Conservation (phyloP, 1,140 invertebrate species). For the Caenorhabditis tropicalis region DNA sequence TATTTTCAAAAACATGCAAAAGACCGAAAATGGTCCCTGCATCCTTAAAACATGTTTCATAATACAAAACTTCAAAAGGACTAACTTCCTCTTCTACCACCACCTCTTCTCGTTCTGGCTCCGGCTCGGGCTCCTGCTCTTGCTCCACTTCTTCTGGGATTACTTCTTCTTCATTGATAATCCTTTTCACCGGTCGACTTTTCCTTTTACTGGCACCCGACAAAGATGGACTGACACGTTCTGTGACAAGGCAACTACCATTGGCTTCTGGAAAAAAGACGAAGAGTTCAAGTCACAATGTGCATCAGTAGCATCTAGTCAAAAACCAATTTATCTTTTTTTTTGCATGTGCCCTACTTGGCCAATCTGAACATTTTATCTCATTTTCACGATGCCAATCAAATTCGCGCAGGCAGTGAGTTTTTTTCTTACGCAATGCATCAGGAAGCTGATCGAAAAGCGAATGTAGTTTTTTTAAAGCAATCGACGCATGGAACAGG, state of each 20-base stretch:
- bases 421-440: background rate
- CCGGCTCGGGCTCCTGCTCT: background rate
- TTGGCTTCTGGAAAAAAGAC: background rate
- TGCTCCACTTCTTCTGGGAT: background rate
- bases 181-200: constrained; percentile 29
- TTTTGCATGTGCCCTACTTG: background rate
- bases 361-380: constrained; percentile 29
- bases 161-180: constrained; percentile 22
- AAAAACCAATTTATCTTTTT: background rate
- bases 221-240: constrained; percentile 39
- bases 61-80: background rate
- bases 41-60: background rate
- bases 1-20: background rate
- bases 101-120: background rate
- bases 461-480: background rate
- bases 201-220: constrained; percentile 20
- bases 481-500: background rate
- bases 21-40: no score
- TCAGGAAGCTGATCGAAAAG: background rate
- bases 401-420: background rate
- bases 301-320: no score
- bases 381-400: constrained; percentile 30
- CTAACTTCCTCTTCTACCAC: background rate
- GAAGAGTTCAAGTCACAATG: background rate
- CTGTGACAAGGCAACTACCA: constrained; percentile 18